phyloP scores from a whole-genome alignment of 2,113 vertebrate genomes.

The Tragelaphus imberbis region DNA sequence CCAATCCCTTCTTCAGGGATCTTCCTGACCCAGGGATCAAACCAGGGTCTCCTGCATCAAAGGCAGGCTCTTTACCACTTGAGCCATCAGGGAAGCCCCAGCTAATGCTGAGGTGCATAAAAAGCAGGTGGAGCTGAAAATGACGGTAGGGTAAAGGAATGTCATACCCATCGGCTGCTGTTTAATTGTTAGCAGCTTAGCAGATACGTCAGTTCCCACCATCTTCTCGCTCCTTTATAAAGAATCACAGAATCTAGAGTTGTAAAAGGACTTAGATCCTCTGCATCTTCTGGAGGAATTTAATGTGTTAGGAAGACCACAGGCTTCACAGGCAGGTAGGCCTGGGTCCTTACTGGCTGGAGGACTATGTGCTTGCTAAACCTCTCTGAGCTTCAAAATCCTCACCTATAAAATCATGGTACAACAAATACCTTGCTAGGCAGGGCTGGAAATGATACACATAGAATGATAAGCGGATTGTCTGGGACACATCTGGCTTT shows the following conservation, averaged over 20 bases:
- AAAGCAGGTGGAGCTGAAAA: neutral
- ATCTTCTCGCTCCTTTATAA: neutral
- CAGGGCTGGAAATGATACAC: neutral
- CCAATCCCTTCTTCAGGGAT: neutral
- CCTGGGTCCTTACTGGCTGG: neutral
- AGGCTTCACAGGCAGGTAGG: neutral
- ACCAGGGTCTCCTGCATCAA: neutral
- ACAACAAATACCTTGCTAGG: neutral
- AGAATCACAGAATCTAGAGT: neutral
- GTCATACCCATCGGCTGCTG: neutral
- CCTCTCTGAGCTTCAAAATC: neutral
- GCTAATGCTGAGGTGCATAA: neutral
- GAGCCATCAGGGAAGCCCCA: neutral
- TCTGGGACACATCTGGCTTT: neutral
- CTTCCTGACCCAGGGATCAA: neutral
- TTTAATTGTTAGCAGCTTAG: neutral
- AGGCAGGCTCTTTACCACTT: neutral
- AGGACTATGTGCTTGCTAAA: neutral
- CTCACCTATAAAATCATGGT: neutral
- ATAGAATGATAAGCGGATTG: neutral
- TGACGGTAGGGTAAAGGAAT: neutral
- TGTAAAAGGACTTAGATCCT: neutral
- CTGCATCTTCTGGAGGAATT: neutral
- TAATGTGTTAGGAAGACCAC: neutral
- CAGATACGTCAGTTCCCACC: neutral